Conservation (phyloP, 2,888 invertebrate species). For the Oscheius onirici region DNA sequence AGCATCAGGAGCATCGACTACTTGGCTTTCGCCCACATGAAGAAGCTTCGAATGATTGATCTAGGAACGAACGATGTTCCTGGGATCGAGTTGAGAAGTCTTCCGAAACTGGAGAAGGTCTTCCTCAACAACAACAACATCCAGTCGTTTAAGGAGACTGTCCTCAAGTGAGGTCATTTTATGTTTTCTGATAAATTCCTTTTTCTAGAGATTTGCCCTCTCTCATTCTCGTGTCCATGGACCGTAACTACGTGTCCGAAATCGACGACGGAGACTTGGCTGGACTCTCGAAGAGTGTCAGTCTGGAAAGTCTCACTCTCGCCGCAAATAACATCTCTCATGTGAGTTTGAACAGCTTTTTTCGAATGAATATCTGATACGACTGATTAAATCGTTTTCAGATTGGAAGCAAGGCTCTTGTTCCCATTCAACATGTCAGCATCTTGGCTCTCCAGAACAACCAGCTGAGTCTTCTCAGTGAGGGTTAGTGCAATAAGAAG, state of each 20-base stretch:
- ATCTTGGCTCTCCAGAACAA: conserved; percentile 52
- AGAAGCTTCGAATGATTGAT: conserved; percentile 69
- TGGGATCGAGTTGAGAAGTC: conserved; percentile 39
- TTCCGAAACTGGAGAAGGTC: conserved; percentile 59
- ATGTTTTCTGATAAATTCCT: not conserved
- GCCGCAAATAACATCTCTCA: conserved; percentile 50
- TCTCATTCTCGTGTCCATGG: conserved; percentile 55
- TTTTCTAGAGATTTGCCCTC: conserved; percentile 52
- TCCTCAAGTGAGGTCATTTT: conserved; percentile 27
- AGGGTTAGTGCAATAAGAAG: conserved; percentile 1
- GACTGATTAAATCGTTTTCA: not conserved
- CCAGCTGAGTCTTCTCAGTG: conserved; percentile 32
- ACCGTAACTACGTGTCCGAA: conserved; percentile 54
- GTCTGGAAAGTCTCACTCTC: conserved; percentile 45
- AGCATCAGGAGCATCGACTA: conserved; percentile 55
- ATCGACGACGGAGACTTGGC: conserved; percentile 61
- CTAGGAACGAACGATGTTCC: conserved; percentile 71
- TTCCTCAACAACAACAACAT: conserved; percentile 68
- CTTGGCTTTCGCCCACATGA: conserved; percentile 58
- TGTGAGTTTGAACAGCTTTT: conserved; percentile 20
- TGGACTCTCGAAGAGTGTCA: conserved; percentile 41
- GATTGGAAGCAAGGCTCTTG: conserved; percentile 46
- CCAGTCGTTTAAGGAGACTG: conserved; percentile 45
- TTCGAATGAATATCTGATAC: not conserved
- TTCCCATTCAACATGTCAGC: conserved; percentile 37